Evolutionary conservation across 1,140 invertebrate genomes (phyloP).

Genomic region (Schmidtea mediterranea): DNA sequence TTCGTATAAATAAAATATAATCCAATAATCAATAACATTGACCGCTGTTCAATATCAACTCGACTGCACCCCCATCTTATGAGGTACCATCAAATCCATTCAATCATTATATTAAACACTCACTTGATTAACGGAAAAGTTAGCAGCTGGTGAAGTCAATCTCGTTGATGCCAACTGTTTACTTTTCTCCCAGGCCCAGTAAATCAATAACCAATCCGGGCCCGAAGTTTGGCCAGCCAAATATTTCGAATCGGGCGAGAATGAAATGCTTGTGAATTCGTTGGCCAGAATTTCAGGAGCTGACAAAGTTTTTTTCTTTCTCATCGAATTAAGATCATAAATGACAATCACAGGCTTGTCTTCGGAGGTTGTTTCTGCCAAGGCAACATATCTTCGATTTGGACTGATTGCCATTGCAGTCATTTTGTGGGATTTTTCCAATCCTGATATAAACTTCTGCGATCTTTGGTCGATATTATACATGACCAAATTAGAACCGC

Average conservation of each 20-base stretch:
- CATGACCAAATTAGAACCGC: slow-evolving; percentile 27
- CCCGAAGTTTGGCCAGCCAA: slow-evolving; percentile 45
- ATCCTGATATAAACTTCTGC: slow-evolving; percentile 27
- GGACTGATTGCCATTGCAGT: slow-evolving; percentile 25
- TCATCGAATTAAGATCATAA: slow-evolving; percentile 27
- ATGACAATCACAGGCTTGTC: slow-evolving; percentile 27
- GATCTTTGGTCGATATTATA: slow-evolving; percentile 28
- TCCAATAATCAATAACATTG: no score
- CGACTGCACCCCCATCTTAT: no score
- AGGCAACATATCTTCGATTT: slow-evolving; percentile 25
- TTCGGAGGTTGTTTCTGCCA: slow-evolving; percentile 20
- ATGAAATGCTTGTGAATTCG: slow-evolving; percentile 42
- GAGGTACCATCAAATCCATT: not conserved
- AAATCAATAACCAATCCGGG: slow-evolving; percentile 48
- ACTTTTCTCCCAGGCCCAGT: slow-evolving; percentile 54
- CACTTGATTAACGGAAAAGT: not conserved
- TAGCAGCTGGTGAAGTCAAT: slow-evolving; percentile 22
- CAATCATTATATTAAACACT: not conserved
- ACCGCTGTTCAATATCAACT: no score
- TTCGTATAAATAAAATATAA: no score
- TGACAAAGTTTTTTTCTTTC: slow-evolving; percentile 25
- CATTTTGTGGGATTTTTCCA: slow-evolving; percentile 23
- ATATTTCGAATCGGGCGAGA: slow-evolving; percentile 47
- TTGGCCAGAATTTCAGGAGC: slow-evolving; percentile 18
- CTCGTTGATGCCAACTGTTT: slow-evolving; percentile 46